Base-by-base conservation (phyloP, 2,113 vertebrate genomes). In the Cisticola juncidis region DNA sequence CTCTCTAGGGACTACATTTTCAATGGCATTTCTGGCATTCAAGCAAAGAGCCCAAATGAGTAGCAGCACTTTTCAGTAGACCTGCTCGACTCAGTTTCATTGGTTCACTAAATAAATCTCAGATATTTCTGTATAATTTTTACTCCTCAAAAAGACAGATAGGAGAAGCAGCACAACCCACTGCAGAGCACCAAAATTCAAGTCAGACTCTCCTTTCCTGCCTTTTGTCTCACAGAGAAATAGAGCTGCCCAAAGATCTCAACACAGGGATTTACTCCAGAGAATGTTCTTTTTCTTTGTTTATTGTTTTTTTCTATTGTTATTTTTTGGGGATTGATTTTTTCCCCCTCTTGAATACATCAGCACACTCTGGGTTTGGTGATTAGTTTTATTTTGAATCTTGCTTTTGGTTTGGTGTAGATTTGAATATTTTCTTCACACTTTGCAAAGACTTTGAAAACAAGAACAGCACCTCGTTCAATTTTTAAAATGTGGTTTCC, bases 401-500 rank as follows among this genome's bases (percentile, higher is more conserved):
- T 83, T 77, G 7, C 40, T 79, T 85, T 86, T 78, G 35, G 25
- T 81, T 86, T 71, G 25, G 9, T 80, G 44, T 31, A 54, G 53
- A 38, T 81, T 14, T 47, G 31, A 94, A 36, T 85, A 92, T 93
- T 93, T 95, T 91, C 65, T 94, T 95, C n/a, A 1, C 22, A 13
- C 72, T 94, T 92, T 95, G 92, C 88, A 89, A 96, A 93, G 81
- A 82, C 60, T 97, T 95, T 81, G 86, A 94, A 91, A 89, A 86
- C 45, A 38, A 76, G 54, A 89, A 60, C 29, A 57, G 62, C 48
- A 88, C 95, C 60, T 83, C 51, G 14, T 93, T 97, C 91, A 60
- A 62, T 95, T 96, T 97, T 85, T 97, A 97, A 97, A 92, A 78
- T 97, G 83, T 29, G 47, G 92, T 91, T 96, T 97, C 94, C 88